Evolutionary conservation across 2,888 invertebrate species (phyloP).

Genomic region (Iselma pallidipennis): DNA sequence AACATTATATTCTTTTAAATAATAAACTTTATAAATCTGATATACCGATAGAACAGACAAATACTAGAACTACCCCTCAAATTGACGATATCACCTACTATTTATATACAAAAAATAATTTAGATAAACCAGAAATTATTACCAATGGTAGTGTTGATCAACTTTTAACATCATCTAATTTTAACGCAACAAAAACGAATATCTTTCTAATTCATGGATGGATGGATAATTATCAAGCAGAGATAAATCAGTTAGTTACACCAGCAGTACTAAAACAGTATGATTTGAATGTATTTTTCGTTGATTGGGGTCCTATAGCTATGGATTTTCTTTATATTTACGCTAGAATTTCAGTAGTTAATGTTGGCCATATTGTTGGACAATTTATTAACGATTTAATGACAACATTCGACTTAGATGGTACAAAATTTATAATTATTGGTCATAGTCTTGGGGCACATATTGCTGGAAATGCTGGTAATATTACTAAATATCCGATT

Average conservation of each 20-base stretch:
- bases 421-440: constrained; percentile 33
- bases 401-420: constrained; percentile 25
- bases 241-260: constrained; percentile 33
- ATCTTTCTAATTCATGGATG: constrained; percentile 49
- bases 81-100: constrained; percentile 35
- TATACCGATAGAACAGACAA: too few relatives aligned
- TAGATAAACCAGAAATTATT: constrained; percentile 13
- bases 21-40: too few relatives aligned
- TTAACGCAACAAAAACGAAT: constrained; percentile 32
- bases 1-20: too few relatives aligned
- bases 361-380: constrained; percentile 38
- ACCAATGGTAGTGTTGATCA: constrained; percentile 6
- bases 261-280: constrained; percentile 32
- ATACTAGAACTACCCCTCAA: too few relatives aligned
- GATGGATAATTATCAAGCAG: constrained; percentile 38
- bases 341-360: constrained; percentile 31
- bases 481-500: constrained; percentile 31
- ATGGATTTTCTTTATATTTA: constrained; percentile 28
- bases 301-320: constrained; percentile 44
- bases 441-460: constrained; percentile 47
- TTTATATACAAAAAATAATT: constrained; percentile 33
- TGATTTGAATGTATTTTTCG: constrained; percentile 47
- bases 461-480: constrained; percentile 42
- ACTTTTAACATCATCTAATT: constrained; percentile 15
- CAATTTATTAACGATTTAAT: constrained; percentile 37